phyloP scores from a whole-genome alignment of 2,113 vertebrate species.

The Phoxinus phoxinus region DNA sequence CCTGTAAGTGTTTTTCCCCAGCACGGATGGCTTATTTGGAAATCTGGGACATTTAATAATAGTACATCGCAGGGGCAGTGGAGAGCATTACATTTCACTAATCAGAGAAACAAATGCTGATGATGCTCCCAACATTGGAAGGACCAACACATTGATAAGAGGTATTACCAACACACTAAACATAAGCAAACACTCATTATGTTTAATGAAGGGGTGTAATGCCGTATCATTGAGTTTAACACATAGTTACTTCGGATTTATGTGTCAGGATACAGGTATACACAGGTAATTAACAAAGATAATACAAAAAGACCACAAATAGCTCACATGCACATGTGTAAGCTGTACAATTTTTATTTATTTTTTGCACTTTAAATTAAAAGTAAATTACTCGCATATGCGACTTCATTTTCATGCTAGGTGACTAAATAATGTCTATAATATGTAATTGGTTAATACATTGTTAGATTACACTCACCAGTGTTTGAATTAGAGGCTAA shows the following conservation, averaged over 20 bases:
- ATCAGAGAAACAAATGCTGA: conserved; percentile 46
- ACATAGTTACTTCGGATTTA: background rate
- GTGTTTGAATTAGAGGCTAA: too few species aligned
- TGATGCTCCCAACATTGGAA: conserved; percentile 29
- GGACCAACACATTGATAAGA: conserved; percentile 8
- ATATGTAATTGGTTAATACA: too few species aligned
- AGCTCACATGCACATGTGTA: background rate
- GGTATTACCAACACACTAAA: background rate
- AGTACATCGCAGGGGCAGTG: conserved; percentile 56
- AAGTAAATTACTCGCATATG: too few species aligned
- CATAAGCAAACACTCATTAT: background rate
- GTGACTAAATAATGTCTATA: too few species aligned
- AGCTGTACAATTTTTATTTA: background rate
- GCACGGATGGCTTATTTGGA: conserved; percentile 53
- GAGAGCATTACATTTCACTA: conserved; percentile 60
- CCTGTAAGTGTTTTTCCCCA: conserved; percentile 54
- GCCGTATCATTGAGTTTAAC: background rate
- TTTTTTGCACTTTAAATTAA: background rate
- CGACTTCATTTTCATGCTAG: too few species aligned
- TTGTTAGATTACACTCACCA: too few species aligned
- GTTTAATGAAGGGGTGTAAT: background rate
- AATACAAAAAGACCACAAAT: background rate
- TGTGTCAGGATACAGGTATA: background rate
- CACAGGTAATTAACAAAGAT: background rate
- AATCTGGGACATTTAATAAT: conserved; percentile 68